Percentiles rank a stretch among this genome's conserved stretches.
phyloP scores from a whole-genome alignment of 2,797 vertebrate genomes.

The Characodon lateralis region DNA sequence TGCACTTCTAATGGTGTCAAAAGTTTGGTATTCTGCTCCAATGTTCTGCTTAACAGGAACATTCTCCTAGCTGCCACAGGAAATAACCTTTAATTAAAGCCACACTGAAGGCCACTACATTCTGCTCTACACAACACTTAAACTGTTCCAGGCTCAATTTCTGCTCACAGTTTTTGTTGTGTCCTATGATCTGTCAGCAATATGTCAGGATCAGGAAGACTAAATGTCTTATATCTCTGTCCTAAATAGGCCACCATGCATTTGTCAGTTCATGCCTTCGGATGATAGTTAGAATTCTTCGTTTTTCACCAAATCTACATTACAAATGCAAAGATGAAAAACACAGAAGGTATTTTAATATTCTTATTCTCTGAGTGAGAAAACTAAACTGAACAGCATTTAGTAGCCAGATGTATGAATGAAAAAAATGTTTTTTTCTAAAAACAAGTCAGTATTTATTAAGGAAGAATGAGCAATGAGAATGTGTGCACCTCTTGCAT shows the following conservation, averaged over 20 bases:
- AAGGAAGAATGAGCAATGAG: not conserved
- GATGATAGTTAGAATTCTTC: not conserved
- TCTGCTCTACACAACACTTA: slow-evolving; percentile 10
- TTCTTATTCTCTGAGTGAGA: not conserved
- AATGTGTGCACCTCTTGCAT: not conserved
- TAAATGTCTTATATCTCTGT: not conserved
- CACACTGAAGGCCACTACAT: slow-evolving; percentile 36
- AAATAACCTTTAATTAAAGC: slow-evolving; percentile 63
- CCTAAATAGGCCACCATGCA: not conserved
- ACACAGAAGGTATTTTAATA: not conserved
- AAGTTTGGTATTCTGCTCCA: slow-evolving; percentile 26
- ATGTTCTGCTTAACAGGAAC: slow-evolving; percentile 43
- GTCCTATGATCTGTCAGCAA: slow-evolving; percentile 38
- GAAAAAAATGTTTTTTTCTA: not conserved
- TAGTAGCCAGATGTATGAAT: not conserved
- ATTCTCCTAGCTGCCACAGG: slow-evolving; percentile 40
- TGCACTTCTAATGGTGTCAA: not conserved
- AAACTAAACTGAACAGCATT: not conserved
- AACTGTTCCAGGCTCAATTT: slow-evolving; percentile 29
- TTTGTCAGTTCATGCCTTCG: not conserved
- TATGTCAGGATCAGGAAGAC: slow-evolving; percentile 6
- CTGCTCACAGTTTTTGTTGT: slow-evolving; percentile 34
- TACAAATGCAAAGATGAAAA: not conserved
- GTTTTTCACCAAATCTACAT: too few relatives aligned
- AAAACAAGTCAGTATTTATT: not conserved